phyloP scores from a whole-genome alignment of 2,113 vertebrate genomes.

The Poecile atricapillus region DNA sequence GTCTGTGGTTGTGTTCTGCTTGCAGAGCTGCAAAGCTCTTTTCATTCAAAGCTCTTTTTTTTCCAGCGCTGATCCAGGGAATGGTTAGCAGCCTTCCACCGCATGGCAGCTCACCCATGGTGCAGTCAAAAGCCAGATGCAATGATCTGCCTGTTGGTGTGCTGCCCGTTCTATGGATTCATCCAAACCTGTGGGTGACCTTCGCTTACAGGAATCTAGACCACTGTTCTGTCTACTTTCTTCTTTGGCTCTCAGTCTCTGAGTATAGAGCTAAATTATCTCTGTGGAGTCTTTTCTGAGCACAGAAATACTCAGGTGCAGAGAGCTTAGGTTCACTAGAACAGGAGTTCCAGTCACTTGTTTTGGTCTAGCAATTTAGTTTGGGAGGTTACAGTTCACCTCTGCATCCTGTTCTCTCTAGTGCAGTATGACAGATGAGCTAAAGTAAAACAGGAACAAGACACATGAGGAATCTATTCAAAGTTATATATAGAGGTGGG shows the following conservation, averaged over 20 bases:
- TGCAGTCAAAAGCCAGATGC: background rate
- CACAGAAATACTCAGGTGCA: background rate
- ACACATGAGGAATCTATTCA: background rate
- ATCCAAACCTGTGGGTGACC: background rate
- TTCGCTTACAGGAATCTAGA: background rate
- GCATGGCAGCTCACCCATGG: background rate
- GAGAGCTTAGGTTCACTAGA: background rate
- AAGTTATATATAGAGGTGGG: background rate
- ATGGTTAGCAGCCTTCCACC: background rate
- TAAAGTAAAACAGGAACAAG: slow-evolving; percentile 9
- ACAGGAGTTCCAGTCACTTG: background rate
- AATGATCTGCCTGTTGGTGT: background rate
- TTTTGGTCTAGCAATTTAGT: background rate
- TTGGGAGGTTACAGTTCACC: background rate
- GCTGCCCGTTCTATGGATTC: background rate
- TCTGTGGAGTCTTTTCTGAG: background rate
- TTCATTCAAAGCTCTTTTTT: background rate
- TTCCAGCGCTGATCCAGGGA: background rate
- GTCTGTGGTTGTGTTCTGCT: background rate
- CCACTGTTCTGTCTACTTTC: background rate
- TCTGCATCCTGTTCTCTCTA: background rate
- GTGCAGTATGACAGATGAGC: background rate
- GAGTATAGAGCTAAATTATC: background rate
- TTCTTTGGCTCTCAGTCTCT: background rate
- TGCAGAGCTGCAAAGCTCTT: background rate